Evolutionary conservation across 2,113 vertebrate species (phyloP).

Genomic region (Brachypteracias leptosomus): DNA sequence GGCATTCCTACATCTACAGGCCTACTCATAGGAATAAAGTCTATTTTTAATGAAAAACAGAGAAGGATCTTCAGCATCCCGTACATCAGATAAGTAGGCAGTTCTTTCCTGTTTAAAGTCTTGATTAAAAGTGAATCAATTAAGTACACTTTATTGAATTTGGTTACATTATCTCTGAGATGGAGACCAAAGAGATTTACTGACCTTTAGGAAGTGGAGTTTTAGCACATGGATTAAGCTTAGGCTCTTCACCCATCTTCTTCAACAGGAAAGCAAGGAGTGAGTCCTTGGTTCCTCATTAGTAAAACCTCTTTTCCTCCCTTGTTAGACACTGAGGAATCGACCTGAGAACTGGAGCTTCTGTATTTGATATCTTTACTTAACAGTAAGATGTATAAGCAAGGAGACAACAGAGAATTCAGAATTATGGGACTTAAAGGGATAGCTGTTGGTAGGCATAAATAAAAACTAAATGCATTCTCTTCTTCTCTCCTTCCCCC

Average conservation of each 20-base stretch:
- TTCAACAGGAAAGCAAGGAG: not conserved
- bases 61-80: not conserved
- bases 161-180: not conserved
- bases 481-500: not conserved
- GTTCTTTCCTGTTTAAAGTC: not conserved
- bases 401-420: not conserved
- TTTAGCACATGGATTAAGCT: not conserved
- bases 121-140: not conserved
- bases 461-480: not conserved
- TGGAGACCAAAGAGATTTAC: not conserved
- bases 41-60: not conserved
- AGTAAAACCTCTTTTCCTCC: not conserved
- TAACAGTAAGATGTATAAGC: not conserved
- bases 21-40: not conserved
- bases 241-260: not conserved
- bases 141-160: conserved; percentile 20
- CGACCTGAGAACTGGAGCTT: not conserved
- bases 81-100: not conserved
- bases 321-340: not conserved
- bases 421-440: not conserved
- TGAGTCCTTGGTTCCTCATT: not conserved
- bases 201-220: not conserved
- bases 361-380: not conserved
- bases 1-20: not conserved
- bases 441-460: not conserved